phyloP scores from a whole-genome alignment of 30 jellyfish, hydroid and myxozoan species.

The Catostylus mosaicus region DNA sequence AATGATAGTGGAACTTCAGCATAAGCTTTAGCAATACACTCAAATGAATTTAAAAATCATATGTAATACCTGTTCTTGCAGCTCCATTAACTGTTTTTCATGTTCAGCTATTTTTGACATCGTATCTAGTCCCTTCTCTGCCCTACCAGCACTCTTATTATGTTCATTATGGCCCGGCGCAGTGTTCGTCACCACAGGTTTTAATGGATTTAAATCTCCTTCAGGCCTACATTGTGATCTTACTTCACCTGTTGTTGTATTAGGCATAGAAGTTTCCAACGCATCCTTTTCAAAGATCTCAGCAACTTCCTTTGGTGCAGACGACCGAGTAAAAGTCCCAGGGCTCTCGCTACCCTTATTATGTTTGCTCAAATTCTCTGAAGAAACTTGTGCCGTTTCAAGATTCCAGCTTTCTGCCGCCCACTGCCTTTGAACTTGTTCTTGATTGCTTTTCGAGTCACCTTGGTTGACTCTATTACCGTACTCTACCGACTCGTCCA shows the following conservation, averaged over 20 bases:
- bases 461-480: background rate
- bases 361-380: too few relatives aligned
- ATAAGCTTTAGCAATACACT: too few relatives aligned
- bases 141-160: background rate
- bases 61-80: conserved; percentile 77
- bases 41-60: background rate
- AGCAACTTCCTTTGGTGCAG: background rate
- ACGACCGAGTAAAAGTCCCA: background rate
- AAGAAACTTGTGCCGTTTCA: too few relatives aligned
- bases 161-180: background rate
- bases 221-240: background rate
- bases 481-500: background rate
- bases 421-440: background rate
- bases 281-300: background rate
- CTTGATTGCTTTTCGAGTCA: background rate
- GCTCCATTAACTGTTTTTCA: conserved; percentile 81
- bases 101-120: conserved; percentile 59
- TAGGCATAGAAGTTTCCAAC: background rate
- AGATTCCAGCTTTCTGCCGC: too few relatives aligned
- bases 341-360: too few relatives aligned
- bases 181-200: background rate
- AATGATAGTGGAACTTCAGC: too few relatives aligned
- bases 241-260: background rate
- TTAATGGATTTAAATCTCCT: background rate
- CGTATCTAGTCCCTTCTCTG: background rate